Evolutionary conservation across 2,113 vertebrate genomes (phyloP), one percentile per base, ranked within the genome.

Genomic region (Nothocercus julius): DNA sequence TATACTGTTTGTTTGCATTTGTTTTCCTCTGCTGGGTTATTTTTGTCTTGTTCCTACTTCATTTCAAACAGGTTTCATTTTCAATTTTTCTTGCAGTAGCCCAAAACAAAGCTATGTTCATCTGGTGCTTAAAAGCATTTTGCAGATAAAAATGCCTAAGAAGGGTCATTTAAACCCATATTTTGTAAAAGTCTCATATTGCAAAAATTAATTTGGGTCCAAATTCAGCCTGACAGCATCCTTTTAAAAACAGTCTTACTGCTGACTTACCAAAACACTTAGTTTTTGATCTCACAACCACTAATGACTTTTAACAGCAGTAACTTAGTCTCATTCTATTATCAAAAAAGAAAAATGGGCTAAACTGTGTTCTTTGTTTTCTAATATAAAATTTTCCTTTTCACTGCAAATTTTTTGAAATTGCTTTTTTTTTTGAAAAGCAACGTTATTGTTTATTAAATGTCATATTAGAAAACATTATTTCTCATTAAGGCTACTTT

Each of bases 51-150:
- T 66, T 94, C 63, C 84, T 85, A 49, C 42, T 92, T 87, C 3
- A 4, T 77, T 89, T 85, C 51, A 81, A 92, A 40, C 21, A 77
- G 66, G 72, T 81, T 91, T 92, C 56, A 47, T 73, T 92, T 95
- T 85, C 70, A 87, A 27, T 84, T 95, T 88, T 92, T 88, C 93
- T 54, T 90, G 51, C 79, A 92, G 87, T 81, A 89, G 76, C 72
- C 14, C 45, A 83, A 93, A 87, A 34, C 47, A 85, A 92, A 82
- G 47, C n/a, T 21, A 80, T 74, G 59, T 83, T 89, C 87, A 61
- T 89, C 79, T 87, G 72, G 13, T 87, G 42, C 89, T 94, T 92
- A 81, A 89, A 95, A 45, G 85, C 78, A 51, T 22, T 95, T 70
- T 85, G 54, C 92, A 94, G 91, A 92, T 83, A 89, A 69, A 81